Percentiles rank a stretch among this genome's conserved stretches.
These are phyloP conservation scores for Harpegnathos saltator DNA, from an alignment of 1,140 invertebrate genomes.

Conservation along the genomic window DNA sequence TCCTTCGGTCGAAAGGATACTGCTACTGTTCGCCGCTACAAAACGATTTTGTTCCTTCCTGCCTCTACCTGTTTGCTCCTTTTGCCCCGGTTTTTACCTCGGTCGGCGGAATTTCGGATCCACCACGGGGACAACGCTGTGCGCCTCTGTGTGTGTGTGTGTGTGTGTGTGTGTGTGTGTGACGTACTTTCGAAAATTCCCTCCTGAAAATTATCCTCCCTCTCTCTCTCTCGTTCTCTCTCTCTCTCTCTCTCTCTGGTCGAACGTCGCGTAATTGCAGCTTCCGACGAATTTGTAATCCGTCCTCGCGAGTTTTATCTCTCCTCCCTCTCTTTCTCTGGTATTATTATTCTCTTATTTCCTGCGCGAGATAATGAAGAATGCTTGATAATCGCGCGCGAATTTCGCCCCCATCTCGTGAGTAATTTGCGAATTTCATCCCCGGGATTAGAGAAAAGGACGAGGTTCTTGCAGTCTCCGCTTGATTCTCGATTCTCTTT, in stretches of 20 bases:
- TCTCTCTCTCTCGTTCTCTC: not conserved
- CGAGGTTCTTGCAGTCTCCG: constrained; percentile 14
- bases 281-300: not conserved
- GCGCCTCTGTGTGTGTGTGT: constrained; percentile 25
- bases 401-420: constrained; percentile 21
- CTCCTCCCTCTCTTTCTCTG: not conserved
- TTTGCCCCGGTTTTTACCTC: constrained; percentile 12
- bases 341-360: not conserved
- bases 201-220: too few relatives aligned
- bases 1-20: constrained; percentile 76
- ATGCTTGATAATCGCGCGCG: constrained; percentile 13
- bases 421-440: constrained; percentile 61
- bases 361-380: constrained; percentile 15
- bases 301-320: not conserved
- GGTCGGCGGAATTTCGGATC: constrained; percentile 31
- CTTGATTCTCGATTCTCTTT: constrained; percentile 61
- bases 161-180: constrained; percentile 14
- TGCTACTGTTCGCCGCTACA: constrained; percentile 78
- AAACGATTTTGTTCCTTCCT: constrained; percentile 62
- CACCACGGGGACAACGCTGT: constrained; percentile 31
- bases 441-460: constrained; percentile 45
- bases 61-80: not conserved
- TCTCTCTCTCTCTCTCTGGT: not conserved
- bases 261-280: not conserved
- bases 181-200: constrained; percentile 29